These are phyloP conservation scores for Ectropis crepuscularia DNA, from an alignment of 2,888 invertebrate genomes.

Conservation along the genomic window DNA sequence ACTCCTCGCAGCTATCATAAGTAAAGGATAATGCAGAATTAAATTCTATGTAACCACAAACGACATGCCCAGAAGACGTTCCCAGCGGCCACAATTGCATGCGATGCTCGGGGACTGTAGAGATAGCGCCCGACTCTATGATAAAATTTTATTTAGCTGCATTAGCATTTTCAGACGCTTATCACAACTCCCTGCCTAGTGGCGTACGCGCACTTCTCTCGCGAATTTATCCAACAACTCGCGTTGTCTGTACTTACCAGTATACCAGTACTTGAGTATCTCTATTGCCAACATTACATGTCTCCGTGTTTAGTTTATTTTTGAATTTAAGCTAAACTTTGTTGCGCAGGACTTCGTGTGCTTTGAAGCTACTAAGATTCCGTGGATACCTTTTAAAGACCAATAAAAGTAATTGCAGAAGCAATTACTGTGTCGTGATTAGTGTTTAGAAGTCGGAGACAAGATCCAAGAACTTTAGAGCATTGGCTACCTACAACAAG, in stretches of 20 bases:
- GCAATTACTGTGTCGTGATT: slow-evolving; percentile 10
- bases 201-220: slow-evolving; percentile 53
- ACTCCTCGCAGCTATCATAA: not conserved
- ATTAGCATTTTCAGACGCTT: slow-evolving; percentile 72
- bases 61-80: slow-evolving; percentile 17
- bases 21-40: slow-evolving; percentile 18
- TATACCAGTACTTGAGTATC: slow-evolving; percentile 29
- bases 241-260: slow-evolving; percentile 28
- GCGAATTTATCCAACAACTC: slow-evolving; percentile 43
- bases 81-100: slow-evolving; percentile 17
- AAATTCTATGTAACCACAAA: slow-evolving; percentile 18
- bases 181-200: slow-evolving; percentile 57
- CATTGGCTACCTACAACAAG: not conserved
- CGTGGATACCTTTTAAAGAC: slow-evolving; percentile 14
- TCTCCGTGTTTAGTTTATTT: slow-evolving; percentile 22
- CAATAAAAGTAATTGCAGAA: slow-evolving; percentile 15
- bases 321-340: slow-evolving; percentile 23
- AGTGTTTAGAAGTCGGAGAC: slow-evolving; percentile 9
- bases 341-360: slow-evolving; percentile 11
- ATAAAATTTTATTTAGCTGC: slow-evolving; percentile 74
- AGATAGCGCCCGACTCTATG: slow-evolving; percentile 60
- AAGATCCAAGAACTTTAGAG: not conserved
- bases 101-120: slow-evolving; percentile 23
- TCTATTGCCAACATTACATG: slow-evolving; percentile 24
- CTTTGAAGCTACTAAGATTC: not conserved